A percentile compares a stretch with the other conserved stretches of the same genome.
Evolutionary conservation across 2,888 invertebrate species (phyloP).

Genomic region (Ornithoptera alexandrae): DNA sequence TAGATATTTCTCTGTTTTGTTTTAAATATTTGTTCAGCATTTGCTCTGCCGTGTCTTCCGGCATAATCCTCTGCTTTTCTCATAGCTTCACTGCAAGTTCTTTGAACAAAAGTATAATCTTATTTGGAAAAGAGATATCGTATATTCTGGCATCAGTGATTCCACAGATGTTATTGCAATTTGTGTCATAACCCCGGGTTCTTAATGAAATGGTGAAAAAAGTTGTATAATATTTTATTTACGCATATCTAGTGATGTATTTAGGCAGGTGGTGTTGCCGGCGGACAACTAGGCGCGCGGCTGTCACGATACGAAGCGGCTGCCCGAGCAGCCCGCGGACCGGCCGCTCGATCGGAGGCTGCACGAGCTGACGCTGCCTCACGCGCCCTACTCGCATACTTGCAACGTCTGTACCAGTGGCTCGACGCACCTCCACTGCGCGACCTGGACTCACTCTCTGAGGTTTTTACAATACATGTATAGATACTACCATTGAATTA

Average conservation of each 20-base stretch:
- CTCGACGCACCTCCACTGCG: conserved; percentile 61
- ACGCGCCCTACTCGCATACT: conserved; percentile 85
- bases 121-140: no score
- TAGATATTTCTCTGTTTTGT: background rate
- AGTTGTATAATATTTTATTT: no score
- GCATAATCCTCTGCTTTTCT: no score
- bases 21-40: no score
- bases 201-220: no score
- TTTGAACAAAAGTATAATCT: no score
- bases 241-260: background rate
- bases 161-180: no score
- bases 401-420: conserved; percentile 80
- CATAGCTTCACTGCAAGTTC: no score
- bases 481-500: no score
- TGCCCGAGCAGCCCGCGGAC: conserved; percentile 56
- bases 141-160: no score
- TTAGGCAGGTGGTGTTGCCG: conserved; percentile 84
- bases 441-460: conserved; percentile 56
- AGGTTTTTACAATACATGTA: conserved; percentile 36
- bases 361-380: conserved; percentile 89
- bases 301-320: conserved; percentile 74
- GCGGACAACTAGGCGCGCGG: conserved; percentile 80
- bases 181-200: no score
- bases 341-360: conserved; percentile 61
- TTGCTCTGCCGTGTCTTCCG: no score